Conservation (phyloP, 2,888 invertebrate species). For the Malacosoma neustria region DNA sequence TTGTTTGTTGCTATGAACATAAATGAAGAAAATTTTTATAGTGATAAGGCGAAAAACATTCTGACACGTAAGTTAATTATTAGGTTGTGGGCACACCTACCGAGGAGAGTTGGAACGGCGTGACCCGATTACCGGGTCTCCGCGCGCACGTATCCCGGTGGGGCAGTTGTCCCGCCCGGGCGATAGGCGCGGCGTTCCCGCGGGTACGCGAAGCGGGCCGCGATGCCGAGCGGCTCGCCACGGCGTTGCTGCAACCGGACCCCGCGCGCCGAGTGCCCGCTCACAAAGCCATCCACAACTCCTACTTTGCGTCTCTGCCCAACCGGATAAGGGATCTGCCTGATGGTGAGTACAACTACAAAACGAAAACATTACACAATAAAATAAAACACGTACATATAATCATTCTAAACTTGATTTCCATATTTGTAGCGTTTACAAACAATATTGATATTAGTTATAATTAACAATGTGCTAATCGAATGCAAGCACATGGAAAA, state of each 20-base stretch:
- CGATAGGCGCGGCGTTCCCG: conserved; percentile 91
- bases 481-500: too few relatives aligned
- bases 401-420: too few relatives aligned
- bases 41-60: too few relatives aligned
- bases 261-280: conserved; percentile 92
- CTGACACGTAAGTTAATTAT: too few relatives aligned
- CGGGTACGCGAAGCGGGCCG: conserved; percentile 90
- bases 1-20: too few relatives aligned
- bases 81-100: conserved; percentile 94
- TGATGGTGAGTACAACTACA: conserved; percentile 89
- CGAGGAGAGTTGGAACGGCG: conserved; percentile 95
- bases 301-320: conserved; percentile 94
- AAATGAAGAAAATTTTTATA: too few relatives aligned
- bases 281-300: conserved; percentile 88
- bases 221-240: conserved; percentile 92
- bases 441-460: too few relatives aligned
- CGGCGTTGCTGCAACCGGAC: conserved; percentile 88
- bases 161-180: conserved; percentile 82
- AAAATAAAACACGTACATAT: too few relatives aligned
- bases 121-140: conserved; percentile 90
- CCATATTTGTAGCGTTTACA: too few relatives aligned
- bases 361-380: too few relatives aligned
- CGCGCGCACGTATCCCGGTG: conserved; percentile 77
- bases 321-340: conserved; percentile 92
- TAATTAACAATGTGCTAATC: too few relatives aligned